Evolutionary conservation across 1,140 invertebrate species (phyloP), one percentile per base, ranked within the genome.

Genomic region (Paramacrobiotus metropolitanus): DNA sequence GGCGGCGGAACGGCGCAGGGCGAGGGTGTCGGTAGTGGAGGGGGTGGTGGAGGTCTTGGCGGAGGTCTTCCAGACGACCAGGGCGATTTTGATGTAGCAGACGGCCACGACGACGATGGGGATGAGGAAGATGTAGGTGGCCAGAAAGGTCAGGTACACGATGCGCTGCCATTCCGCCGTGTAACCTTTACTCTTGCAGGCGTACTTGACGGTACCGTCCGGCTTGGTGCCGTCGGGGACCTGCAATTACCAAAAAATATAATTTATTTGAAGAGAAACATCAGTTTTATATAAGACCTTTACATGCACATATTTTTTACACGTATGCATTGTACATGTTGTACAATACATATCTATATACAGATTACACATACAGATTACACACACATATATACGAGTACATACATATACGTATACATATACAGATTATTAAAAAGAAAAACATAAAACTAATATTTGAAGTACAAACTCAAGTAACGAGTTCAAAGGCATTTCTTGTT

Each of bases 101-200:
- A 70, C 75, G 1, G 70, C 70, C 29, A 76, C 72, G 21, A 73
- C 66, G 20, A 72, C 63, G 2, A 69, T 67, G 0, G 75, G 75
- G 30, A 75, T 66, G 15, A 75, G 65, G 2, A 75, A 65, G 29
- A 76, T 73, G 64, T 73, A 73, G 21, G 65, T 60, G 0, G 74
- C 70, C 62, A 75, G 68, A 65, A 72, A 75, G 3, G 72, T 69
- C 34, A 76, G 70, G 62, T 76, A 75, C 0, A 73, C 40, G 64
- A 73, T 74, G 1, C 73, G 64, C 62, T 76, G 75, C 75, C 75
- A 76, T 40, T 64, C 59, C 3, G 68, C 70, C 1, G 74, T 75
- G 65, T 76, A 76, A 15, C 75, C 75, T 28, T 64, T 62, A 30
- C 70, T 72, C 44, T 65, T 63, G 62, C 74, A 76, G 15, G 65